phyloP scores from a whole-genome alignment of 2,797 vertebrate species.

The Siniperca obscura region DNA sequence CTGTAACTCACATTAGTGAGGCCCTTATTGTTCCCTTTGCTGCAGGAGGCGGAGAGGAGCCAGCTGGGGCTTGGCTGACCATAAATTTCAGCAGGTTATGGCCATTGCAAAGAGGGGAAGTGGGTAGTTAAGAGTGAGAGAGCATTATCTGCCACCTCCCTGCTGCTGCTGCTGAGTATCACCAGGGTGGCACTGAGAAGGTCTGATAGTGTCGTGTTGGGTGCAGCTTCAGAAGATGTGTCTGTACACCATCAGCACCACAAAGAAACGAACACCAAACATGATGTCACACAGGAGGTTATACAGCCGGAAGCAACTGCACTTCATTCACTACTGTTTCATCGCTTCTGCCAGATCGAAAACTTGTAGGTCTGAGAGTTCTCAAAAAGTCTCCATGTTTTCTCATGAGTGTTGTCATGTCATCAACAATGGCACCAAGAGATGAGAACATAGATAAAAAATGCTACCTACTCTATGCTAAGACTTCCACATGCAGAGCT shows the following conservation, averaged over 20 bases:
- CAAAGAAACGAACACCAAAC: not conserved
- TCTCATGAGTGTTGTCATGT: not conserved
- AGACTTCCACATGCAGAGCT: not conserved
- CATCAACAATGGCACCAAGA: not conserved
- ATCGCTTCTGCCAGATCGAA: not conserved
- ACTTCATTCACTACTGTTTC: not conserved
- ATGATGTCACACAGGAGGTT: conserved; percentile 9
- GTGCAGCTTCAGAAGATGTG: conserved; percentile 14
- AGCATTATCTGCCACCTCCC: conserved; percentile 68
- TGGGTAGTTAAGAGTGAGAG: conserved; percentile 61
- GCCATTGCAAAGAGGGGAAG: conserved; percentile 61
- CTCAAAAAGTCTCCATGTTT: not conserved
- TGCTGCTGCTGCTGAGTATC: conserved; percentile 39
- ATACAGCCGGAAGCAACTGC: not conserved
- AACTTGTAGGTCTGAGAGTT: not conserved
- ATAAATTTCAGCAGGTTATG: conserved; percentile 60
- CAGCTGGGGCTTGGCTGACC: conserved; percentile 43
- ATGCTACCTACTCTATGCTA: too few relatives aligned
- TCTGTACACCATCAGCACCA: conserved; percentile 6
- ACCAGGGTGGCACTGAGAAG: conserved; percentile 57
- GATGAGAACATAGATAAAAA: not conserved
- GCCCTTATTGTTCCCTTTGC: conserved; percentile 46
- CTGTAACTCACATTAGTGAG: conserved; percentile 44
- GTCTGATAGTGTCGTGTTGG: conserved; percentile 8
- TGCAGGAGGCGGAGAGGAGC: conserved; percentile 55